Base-by-base conservation (phyloP, 2,797 vertebrate genomes). In the Aplochiton taeniatus region DNA sequence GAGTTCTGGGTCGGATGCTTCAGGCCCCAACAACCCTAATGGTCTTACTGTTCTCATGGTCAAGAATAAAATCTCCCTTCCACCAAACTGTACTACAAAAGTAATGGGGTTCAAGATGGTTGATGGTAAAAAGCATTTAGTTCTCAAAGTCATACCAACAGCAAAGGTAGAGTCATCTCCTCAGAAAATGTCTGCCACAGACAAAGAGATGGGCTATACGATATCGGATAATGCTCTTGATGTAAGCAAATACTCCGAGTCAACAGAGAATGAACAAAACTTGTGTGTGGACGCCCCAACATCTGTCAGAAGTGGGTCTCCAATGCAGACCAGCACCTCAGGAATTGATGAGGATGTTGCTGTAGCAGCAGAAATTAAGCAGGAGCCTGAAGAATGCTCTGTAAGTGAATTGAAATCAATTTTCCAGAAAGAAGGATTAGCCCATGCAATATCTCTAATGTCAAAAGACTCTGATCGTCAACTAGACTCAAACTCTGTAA, bases 61-160 rank as follows among this genome's bases (percentile, higher is more conserved):
- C 52, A 98, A 96, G 89, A 98, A 98, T 85, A 97, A 95, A 93
- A 96, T 98, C 83, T 93, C 94, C 58, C 89, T 98, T 77, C 97
- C 98, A 59, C 94, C 95, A 20, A 96, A 98, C 83, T 99, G 96
- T 70, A 97, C 91, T 71, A 97, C 96, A 85, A 98, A 96, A 83
- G 96, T 98, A 68, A 95, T 98, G 94, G 97, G 96, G 59, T 97
- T 98, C 85, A 98, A 97, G 87, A 88, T 98, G 87, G 94, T 98
- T 14, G 96, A 97, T 82, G 97, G 98, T 67, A 99, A 96, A 83
- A 96, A 98, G 76, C 96, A 98, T 87, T 90, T 99, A 79, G 95
- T 98, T 81, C 95, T 99, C 75, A 99, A 98, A 88, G 91, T 99
- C 47, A 88, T 98, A 73, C 96, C 96, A 73, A 76, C 93, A 54